These are phyloP conservation scores for Prosapia bicincta DNA, from an alignment of 2,888 invertebrate species.

Conservation along the genomic window DNA sequence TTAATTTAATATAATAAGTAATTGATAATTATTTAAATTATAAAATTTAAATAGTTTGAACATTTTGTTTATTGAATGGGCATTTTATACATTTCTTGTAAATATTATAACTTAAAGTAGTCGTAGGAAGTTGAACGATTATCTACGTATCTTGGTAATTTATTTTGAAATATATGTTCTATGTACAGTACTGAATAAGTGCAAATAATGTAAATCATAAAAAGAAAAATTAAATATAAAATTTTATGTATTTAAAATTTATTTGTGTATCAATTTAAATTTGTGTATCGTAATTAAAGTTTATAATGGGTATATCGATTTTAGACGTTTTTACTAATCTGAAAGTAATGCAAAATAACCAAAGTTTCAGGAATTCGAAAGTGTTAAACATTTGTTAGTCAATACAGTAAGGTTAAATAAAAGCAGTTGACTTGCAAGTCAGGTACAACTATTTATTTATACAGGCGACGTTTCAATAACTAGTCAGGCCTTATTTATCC, in stretches of 20 bases:
- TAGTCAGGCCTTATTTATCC: no score
- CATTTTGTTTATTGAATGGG: neutral
- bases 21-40: neutral
- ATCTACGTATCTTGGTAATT: neutral
- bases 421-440: no score
- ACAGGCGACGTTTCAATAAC: no score
- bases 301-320: no score
- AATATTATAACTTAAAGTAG: neutral
- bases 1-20: neutral
- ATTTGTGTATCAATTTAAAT: neutral
- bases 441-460: no score
- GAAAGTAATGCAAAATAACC: no score
- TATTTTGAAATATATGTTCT: neutral
- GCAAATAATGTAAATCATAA: neutral
- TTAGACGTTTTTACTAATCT: no score
- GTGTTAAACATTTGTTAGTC: no score
- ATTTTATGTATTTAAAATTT: neutral
- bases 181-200: conserved; percentile 3
- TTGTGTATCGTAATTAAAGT: neutral
- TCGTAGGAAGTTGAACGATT: neutral
- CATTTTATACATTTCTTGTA: neutral
- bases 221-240: neutral
- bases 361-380: no score
- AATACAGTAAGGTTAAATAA: no score
- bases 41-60: neutral